Evolutionary conservation across 2,888 invertebrate species (phyloP), one percentile per base, ranked within the genome.

Genomic region (Watsonalla cultraria): DNA sequence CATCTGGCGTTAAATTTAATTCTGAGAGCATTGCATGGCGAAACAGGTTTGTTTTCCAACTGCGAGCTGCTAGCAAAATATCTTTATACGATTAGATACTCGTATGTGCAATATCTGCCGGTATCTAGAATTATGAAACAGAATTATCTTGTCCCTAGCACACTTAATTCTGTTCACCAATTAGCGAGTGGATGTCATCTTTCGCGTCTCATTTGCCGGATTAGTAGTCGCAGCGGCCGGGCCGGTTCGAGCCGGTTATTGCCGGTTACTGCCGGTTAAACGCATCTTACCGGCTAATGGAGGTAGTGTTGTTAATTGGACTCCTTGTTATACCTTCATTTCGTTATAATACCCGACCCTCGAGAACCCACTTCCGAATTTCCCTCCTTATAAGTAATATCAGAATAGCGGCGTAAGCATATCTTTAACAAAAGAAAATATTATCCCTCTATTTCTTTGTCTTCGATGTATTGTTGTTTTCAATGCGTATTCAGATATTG

Each of bases 141-240:
- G 1, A 24, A 24, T 24, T 24, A 42, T 11, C 42, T 11, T 11
- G 42, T 42, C 42, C 11, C 8, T 11, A 42, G 42, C 55, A 61
- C 61, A 72, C 72, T 74, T 75, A 74, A 80, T 74, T 77, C 64
- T 65, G 69, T 61, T 65, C 70, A 65, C 78, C 77, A 82, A 82
- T 83, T 82, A 83, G 72, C 70, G 72, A 72, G 69, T 75, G 68
- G 72, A 81, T 78, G 78, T 80, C 80, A 80, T 80, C 80, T 77
- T 78, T 78, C 78, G 70, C 81, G 78, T 76, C 75, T 82, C 82
- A 79, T 83, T 82, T 82, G 76, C 70, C 71, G 73, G 80, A 82
- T 82, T 82, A 82, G 72, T 61, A 69, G 68, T 74, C 72, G 65
- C 66, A 64, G 66, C 68, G 68, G 62, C 66, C 72, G 70, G 74